Percentiles rank a stretch among this genome's conserved stretches.
phyloP scores from a whole-genome alignment of 2,113 vertebrate species.

The Phaethon lepturus region DNA sequence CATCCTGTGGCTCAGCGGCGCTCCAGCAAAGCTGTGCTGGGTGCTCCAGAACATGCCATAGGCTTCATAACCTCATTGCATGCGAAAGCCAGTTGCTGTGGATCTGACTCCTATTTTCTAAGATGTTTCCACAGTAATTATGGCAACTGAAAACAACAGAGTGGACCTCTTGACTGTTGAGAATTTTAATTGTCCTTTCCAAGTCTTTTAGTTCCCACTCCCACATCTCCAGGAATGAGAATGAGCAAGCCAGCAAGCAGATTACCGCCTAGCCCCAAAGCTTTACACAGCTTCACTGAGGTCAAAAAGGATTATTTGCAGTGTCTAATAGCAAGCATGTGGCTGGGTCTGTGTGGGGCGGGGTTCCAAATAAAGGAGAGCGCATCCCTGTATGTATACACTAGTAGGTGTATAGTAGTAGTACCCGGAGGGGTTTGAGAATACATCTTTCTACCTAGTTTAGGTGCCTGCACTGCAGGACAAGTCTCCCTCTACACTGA shows the following conservation, averaged over 20 bases:
- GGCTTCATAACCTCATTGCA: not conserved
- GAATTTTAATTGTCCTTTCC: not conserved
- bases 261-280: not conserved
- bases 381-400: not conserved
- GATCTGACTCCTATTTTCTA: not conserved
- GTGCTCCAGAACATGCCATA: fast-evolving
- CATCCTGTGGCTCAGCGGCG: not conserved
- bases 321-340: not conserved
- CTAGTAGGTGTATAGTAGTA: not conserved
- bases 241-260: not conserved
- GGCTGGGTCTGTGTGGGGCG: not conserved
- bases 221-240: not conserved
- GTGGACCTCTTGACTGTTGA: not conserved
- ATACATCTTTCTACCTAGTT: not conserved
- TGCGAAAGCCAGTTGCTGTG: not conserved
- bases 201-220: not conserved
- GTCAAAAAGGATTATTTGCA: not conserved
- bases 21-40: not conserved
- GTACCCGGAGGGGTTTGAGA: not conserved
- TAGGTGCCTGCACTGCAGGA: not conserved
- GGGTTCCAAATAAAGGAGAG: not conserved
- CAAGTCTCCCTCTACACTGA: not conserved
- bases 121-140: not conserved
- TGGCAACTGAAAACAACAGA: not conserved
- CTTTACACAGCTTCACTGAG: not conserved